phyloP scores from a whole-genome alignment of 2,113 vertebrate genomes.

The Leuciscus idus region DNA sequence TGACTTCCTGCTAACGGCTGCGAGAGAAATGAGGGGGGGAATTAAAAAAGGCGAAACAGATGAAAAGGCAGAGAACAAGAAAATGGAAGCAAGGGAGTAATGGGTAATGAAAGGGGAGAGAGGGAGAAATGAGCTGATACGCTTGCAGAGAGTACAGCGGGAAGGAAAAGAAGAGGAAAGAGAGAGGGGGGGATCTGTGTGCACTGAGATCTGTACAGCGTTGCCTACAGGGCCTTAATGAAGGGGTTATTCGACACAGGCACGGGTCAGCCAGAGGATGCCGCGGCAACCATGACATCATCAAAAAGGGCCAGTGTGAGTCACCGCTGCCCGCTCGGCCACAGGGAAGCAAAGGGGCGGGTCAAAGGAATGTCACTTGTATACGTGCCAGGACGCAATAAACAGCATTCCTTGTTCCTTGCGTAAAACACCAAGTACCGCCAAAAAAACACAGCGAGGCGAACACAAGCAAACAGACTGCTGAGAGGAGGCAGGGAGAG shows the following conservation, averaged over 20 bases:
- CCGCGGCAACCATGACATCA: conserved; percentile 74
- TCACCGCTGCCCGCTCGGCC: conserved; percentile 55
- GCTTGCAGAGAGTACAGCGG: background rate
- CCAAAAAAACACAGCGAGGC: conserved; percentile 31
- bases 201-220: conserved; percentile 63
- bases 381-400: conserved; percentile 60
- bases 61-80: conserved; percentile 1
- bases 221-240: conserved; percentile 71
- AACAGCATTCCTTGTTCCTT: conserved; percentile 60
- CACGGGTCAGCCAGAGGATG: conserved; percentile 71
- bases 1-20: conserved; percentile 29
- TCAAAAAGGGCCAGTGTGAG: conserved; percentile 74
- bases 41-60: conserved; percentile 32
- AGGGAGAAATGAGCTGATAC: conserved; percentile 6
- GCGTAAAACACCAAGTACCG: conserved; percentile 50
- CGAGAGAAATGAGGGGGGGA: conserved; percentile 10
- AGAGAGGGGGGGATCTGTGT: conserved; percentile 18
- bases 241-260: conserved; percentile 66
- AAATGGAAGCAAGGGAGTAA: background rate
- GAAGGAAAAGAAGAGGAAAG: background rate
- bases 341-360: conserved; percentile 62
- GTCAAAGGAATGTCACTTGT: conserved; percentile 68
- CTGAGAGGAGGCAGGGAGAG: conserved; percentile 14
- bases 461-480: conserved; percentile 17
- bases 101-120: conserved; percentile 13